Base-by-base conservation (phyloP, 2,797 vertebrate genomes). In the Sylvia borin region DNA sequence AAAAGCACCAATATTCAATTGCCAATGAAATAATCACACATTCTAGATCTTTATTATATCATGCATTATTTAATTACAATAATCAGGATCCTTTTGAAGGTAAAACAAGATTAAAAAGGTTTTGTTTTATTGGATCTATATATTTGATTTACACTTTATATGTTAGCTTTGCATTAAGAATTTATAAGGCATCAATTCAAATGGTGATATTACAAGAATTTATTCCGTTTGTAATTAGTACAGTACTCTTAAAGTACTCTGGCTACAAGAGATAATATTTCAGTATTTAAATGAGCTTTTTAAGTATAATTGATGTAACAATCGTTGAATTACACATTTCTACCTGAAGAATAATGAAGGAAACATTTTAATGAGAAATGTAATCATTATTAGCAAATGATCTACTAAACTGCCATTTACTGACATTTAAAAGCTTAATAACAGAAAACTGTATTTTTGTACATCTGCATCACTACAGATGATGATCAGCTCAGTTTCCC, bases 111-210 rank as follows among this genome's bases (percentile, higher is more conserved):
- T 98, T 98, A 98, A 98, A 98, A 98, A 98, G 97, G 97, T 97
- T 98, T 98, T 98, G 96, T 97, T 98, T 98, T 98, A 98, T 98
- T 98, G 98, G 97, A 98, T 98, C 98, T 98, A 98, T 98, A 98
- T 98, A 98, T 98, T 98, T 98, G 98, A 98, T 98, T 98, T 98
- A 98, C 97, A 98, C 96, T 98, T 98, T 98, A 98, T 98, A 98
- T 98, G 97, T 98, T 98, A 98, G 98, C 93, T 98, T 98, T 98
- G 97, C 98, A 99, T 99, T 99, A 98, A 98, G 98, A 98, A 98
- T 98, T 98, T 98, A 99, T 98, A 98, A 98, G 96, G 96, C 97
- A 98, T 97, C 97, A 96, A 97, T 98, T 98, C 97, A 98, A 98
- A 98, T 89, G 97, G 96, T 97, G 97, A 98, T 98, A 98, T 98